Evolutionary conservation across 92 coral and sea anemone genomes (phyloP), one percentile per base, ranked within the genome.

Genomic region (Porites lobata): DNA sequence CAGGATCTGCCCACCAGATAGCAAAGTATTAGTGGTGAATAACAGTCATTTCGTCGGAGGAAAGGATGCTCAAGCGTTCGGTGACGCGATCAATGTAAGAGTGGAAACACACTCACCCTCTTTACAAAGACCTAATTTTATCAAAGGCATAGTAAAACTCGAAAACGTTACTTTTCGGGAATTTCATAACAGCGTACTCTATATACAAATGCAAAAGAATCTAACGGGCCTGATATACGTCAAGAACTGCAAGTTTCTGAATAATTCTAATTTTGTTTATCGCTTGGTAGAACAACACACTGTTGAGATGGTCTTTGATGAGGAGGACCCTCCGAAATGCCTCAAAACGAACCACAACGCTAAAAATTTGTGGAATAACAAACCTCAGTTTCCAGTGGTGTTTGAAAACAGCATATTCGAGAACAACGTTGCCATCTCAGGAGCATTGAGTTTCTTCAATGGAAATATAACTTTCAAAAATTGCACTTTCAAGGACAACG

Each of bases 401-500:
- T 63, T 88, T 54, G 19, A 73, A 50, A 75, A 88, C 20, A 65
- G 88, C 8, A 61, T 54, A 4, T 88, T 88, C 24, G 81, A 74
- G 12, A 64, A 74, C 54, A 88, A 88, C 21, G 19, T 88, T 19
- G 91, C 83, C 1, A 22, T 62, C 71, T 72, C 88, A 14, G 92
- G 89, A 4, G 87, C 76, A 10, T 17, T 89, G 59, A 75, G 13
- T 26, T 50, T 79, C 8, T 64, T 50, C n/a, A 83, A 84, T 19
- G 68, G 64, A 11, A 65, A 81, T 7, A n/a, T 43, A 0, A 72
- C 6, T 11, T 75, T 82, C 38, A 53, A 38, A 26, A 76, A 77
- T 47, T 83, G 84, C 43, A 24, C 72, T 13, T 89, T 89, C 21
- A 21, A 84, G 7, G 74, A 89, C 72, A 78, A 89, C 68, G 51